Conservation (phyloP, 2,888 invertebrate species). For the Hyposoter dolosus region DNA sequence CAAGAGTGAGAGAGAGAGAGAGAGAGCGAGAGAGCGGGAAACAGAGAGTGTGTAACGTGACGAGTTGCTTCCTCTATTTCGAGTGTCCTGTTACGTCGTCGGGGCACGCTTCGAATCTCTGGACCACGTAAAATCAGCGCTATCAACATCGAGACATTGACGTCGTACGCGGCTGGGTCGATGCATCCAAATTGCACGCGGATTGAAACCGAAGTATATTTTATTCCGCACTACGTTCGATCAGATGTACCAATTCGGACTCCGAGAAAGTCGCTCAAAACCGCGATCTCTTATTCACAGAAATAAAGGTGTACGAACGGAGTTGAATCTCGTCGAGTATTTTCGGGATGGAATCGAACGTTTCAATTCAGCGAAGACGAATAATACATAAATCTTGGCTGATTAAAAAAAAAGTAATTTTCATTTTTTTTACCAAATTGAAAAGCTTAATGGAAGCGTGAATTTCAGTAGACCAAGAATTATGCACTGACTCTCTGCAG, state of each 20-base stretch:
- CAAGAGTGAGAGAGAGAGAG: constrained; percentile 20
- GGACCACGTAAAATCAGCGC: constrained; percentile 40
- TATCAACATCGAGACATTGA: constrained; percentile 43
- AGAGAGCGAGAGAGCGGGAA: constrained; percentile 38
- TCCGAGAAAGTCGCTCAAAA: background rate
- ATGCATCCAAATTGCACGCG: constrained; percentile 8
- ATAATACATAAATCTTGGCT: background rate
- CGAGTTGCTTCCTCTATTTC: constrained; percentile 56
- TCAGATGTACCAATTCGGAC: background rate
- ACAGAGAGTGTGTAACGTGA: constrained; percentile 33
- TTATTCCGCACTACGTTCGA: constrained; percentile 5
- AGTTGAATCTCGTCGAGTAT: background rate
- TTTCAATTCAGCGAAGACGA: background rate
- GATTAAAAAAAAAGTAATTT: no score
- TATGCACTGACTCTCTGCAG: background rate
- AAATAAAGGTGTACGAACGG: background rate
- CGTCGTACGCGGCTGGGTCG: constrained; percentile 8
- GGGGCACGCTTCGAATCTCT: constrained; percentile 41
- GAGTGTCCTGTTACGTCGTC: constrained; percentile 51
- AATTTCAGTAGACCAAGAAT: background rate
- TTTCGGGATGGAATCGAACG: background rate
- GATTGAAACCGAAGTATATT: constrained; percentile 15
- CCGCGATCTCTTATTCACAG: background rate
- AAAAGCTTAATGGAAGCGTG: no score
- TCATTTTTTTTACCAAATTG: no score